These are phyloP conservation scores for Xenopus borealis DNA, from an alignment of 2,113 vertebrate species.

Conservation along the genomic window DNA sequence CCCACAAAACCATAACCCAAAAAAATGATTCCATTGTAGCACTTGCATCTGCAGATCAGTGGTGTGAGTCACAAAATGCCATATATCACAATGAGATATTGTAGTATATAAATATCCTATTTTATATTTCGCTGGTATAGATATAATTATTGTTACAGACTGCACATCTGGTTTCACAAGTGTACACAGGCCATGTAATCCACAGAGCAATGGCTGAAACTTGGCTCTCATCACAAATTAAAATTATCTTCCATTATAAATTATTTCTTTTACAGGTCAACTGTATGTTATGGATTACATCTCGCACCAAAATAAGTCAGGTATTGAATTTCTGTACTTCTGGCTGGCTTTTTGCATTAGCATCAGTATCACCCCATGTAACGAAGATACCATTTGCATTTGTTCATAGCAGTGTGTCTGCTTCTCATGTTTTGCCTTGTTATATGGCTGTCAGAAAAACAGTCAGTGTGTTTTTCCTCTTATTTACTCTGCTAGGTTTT, in stretches of 20 bases:
- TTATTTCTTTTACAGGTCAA: conserved; percentile 45
- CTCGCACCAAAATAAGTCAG: conserved; percentile 39
- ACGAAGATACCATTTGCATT: conserved; percentile 25
- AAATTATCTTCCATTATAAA: conserved; percentile 28
- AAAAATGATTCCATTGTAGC: too few species aligned
- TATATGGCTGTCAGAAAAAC: background rate
- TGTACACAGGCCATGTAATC: background rate
- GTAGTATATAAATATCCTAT: too few species aligned
- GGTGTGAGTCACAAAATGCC: too few species aligned
- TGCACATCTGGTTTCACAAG: conserved; percentile 4
- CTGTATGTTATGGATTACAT: conserved; percentile 44
- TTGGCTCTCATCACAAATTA: background rate
- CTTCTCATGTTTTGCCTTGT: background rate
- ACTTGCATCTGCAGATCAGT: too few species aligned
- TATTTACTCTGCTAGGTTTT: too few species aligned
- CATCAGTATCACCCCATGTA: conserved; percentile 28
- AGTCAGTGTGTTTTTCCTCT: background rate
- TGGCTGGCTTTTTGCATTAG: conserved; percentile 36
- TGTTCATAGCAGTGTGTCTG: conserved; percentile 22
- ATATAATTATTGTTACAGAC: background rate
- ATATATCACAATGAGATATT: too few species aligned
- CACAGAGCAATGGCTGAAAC: background rate
- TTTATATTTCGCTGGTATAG: too few species aligned
- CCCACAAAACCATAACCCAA: too few species aligned
- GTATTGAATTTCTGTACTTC: conserved; percentile 41